Conservation (phyloP, 2,113 vertebrate genomes). For the Poeciliopsis retropinna region DNA sequence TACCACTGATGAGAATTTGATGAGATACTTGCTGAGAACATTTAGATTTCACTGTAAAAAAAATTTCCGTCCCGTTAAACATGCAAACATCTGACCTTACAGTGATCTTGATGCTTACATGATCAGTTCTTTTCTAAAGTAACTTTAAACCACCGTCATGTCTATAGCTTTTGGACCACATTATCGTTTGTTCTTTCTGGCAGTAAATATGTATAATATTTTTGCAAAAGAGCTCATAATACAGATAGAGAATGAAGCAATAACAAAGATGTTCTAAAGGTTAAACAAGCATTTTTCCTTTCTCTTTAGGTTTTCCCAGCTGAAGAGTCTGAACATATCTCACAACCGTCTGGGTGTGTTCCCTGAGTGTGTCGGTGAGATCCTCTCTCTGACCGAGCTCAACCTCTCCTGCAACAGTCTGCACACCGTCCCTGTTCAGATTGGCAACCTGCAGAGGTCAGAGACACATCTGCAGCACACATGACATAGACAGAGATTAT, state of each 20-base stretch:
- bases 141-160: too few species aligned
- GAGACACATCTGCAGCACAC: constrained; percentile 1
- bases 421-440: constrained; percentile 81
- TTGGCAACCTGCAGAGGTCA: constrained; percentile 89
- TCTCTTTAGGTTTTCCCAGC: constrained; percentile 89
- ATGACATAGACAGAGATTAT: neutral
- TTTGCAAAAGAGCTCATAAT: neutral
- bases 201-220: too few species aligned
- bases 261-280: neutral
- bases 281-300: constrained; percentile 5
- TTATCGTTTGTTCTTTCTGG: too few species aligned
- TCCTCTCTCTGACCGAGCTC: constrained; percentile 90
- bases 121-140: too few species aligned
- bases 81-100: too few species aligned
- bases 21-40: too few species aligned
- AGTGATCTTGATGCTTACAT: too few species aligned
- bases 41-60: too few species aligned
- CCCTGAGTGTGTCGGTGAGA: constrained; percentile 89
- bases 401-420: constrained; percentile 93
- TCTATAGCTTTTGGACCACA: too few species aligned
- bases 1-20: neutral
- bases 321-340: constrained; percentile 94
- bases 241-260: neutral
- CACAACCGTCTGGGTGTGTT: constrained; percentile 92
- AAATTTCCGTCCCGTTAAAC: too few species aligned